Base-by-base conservation (phyloP, 2,797 vertebrate species). In the Chanos chanos region DNA sequence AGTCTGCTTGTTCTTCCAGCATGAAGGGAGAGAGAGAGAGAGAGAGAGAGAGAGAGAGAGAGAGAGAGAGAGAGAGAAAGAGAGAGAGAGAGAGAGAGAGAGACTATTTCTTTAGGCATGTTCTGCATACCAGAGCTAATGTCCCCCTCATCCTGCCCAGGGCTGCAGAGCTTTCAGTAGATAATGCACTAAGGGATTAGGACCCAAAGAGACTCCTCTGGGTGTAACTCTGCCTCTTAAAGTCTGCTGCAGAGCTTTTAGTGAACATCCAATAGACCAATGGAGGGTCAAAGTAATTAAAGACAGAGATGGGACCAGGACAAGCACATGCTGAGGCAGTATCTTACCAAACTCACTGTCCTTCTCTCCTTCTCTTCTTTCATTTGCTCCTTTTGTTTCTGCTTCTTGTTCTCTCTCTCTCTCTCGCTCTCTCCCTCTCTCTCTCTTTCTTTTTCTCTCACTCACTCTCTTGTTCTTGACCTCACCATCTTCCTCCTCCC, bases 151-250 rank as follows among this genome's bases (percentile, higher is more conserved):
- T 55, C 36, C 53, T 60, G 54, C 70, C 55, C 59, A 44, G 59
- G 53, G 49, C 51, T 30, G 16, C 51, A 64, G 55, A 44, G 50
- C 49, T 73, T 72, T 72, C 65, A 55, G 62, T 28, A 72, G 72
- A 78, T 84, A 89, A 85, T 80, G 76, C 80, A 82, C 52, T 66
- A 28, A 78, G 76, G 81, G 80, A 86, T 88, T 89, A 85, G 70
- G 47, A 58, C 28, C 64, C 71, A 83, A 83, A 66, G 67, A 64
- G 64, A 65, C 57, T 73, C 63, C 60, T 59, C 36, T 72, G 70
- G 74, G 76, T 61, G 68, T 65, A 70, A 73, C 73, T 39, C 36
- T 54, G 65, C 68, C 58, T 77, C 41, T 77, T 64, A 65, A 47
- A 70, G 64, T 68, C 64, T 74, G 69, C 62, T 31, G 64, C 5